Conservation (phyloP, 2,888 invertebrate species). For the Drosophila setosimentum region DNA sequence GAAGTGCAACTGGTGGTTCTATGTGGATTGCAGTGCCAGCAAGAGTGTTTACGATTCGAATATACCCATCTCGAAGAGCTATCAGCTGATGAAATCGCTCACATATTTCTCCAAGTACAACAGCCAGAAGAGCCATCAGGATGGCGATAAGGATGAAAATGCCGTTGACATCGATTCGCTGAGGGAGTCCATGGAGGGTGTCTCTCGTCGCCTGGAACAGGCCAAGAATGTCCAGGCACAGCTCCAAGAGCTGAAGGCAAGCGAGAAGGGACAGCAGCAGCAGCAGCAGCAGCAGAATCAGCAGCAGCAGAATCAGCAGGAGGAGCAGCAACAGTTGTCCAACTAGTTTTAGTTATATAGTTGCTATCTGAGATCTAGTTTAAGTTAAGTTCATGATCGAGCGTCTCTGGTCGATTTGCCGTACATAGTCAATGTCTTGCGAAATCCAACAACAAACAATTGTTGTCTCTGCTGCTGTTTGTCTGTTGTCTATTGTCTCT, state of each 20-base stretch:
- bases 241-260: slow-evolving; percentile 22
- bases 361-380: slow-evolving; percentile 76
- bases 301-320: not conserved
- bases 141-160: slow-evolving; percentile 67
- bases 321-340: slow-evolving; percentile 47
- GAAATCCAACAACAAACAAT: slow-evolving; percentile 48
- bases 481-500: slow-evolving; percentile 37
- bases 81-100: slow-evolving; percentile 95
- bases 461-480: slow-evolving; percentile 51
- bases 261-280: not conserved
- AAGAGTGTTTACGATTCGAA: slow-evolving; percentile 94
- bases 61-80: slow-evolving; percentile 95
- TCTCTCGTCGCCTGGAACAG: slow-evolving; percentile 62
- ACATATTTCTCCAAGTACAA: slow-evolving; percentile 95
- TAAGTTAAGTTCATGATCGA: slow-evolving; percentile 74
- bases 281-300: not conserved
- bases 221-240: slow-evolving; percentile 45
- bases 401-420: slow-evolving; percentile 75
- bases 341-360: slow-evolving; percentile 56
- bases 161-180: slow-evolving; percentile 77
- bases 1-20: slow-evolving; percentile 98
- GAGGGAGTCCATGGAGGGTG: slow-evolving; percentile 79
- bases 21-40: slow-evolving; percentile 94
- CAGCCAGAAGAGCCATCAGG: slow-evolving; percentile 82
- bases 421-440: slow-evolving; percentile 75